Percentiles rank a stretch among this genome's conserved stretches.
phyloP scores from a whole-genome alignment of 92 coral and sea anemone species.

The Umimayanthus kanabou region DNA sequence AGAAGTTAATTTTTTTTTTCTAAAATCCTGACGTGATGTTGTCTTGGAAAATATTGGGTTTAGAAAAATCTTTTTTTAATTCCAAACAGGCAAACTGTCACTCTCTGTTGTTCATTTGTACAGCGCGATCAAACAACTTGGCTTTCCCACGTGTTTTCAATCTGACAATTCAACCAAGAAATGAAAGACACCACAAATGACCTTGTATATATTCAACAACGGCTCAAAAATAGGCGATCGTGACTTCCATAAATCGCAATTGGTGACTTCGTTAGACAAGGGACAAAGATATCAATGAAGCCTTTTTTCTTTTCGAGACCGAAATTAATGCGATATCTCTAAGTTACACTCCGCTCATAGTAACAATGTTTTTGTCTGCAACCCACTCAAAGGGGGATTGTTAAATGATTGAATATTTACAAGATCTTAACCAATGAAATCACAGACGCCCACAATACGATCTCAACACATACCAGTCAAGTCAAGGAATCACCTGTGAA shows the following conservation, averaged over 20 bases:
- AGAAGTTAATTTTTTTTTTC: background rate
- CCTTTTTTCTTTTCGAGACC: slow-evolving; percentile 28
- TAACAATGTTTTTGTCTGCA: slow-evolving; percentile 76
- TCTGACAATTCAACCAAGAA: slow-evolving; percentile 27
- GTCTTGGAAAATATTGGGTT: slow-evolving; percentile 12
- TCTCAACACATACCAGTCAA: slow-evolving; percentile 78
- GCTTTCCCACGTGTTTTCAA: slow-evolving; percentile 35
- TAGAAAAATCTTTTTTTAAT: background rate
- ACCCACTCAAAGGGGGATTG: slow-evolving; percentile 56
- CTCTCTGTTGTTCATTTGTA: slow-evolving; percentile 10
- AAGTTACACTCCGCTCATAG: slow-evolving; percentile 54
- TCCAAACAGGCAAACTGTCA: slow-evolving; percentile 11
- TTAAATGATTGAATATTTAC: slow-evolving; percentile 78
- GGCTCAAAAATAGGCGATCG: background rate
- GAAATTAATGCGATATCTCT: slow-evolving; percentile 45
- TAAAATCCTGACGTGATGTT: background rate
- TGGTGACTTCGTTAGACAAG: background rate
- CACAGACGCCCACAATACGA: slow-evolving; percentile 54
- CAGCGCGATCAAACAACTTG: background rate
- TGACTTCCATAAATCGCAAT: background rate
- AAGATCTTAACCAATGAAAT: slow-evolving; percentile 57
- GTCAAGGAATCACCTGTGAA: slow-evolving; percentile 86
- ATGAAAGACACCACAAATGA: background rate
- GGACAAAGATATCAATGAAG: slow-evolving; percentile 29
- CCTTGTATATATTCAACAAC: background rate